A percentile compares a stretch with the other conserved stretches of the same genome.
These are phyloP conservation scores for Xylota sylvarum DNA, from an alignment of 2,888 invertebrate genomes.

Conservation along the genomic window DNA sequence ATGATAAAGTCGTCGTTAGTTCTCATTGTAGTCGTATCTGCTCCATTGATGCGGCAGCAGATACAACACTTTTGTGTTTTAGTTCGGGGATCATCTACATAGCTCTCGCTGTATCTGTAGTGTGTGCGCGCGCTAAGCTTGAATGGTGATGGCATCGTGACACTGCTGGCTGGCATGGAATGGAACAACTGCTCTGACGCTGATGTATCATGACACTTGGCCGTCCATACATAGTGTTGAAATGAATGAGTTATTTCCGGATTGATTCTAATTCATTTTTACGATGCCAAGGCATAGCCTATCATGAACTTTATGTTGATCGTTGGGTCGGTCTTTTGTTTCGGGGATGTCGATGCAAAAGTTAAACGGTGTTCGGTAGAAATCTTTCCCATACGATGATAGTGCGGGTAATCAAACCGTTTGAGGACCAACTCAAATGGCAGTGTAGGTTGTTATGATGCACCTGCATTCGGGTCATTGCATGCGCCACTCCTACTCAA, in stretches of 20 bases:
- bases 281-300: conserved; percentile 62
- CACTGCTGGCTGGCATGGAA: conserved; percentile 1
- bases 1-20: conserved; percentile 68
- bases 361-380: not conserved
- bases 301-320: conserved; percentile 52
- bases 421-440: conserved; percentile 41
- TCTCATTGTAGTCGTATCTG: conserved; percentile 62
- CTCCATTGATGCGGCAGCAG: conserved; percentile 47
- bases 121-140: conserved; percentile 10
- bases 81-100: conserved; percentile 28
- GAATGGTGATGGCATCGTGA: conserved; percentile 3
- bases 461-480: conserved; percentile 6
- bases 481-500: conserved; percentile 26
- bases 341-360: conserved; percentile 35
- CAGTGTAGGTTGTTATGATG: not conserved
- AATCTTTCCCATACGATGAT: not conserved
- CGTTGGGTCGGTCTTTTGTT: conserved; percentile 52
- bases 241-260: conserved; percentile 77
- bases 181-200: conserved; percentile 51
- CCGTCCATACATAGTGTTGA: conserved; percentile 65
- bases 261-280: conserved; percentile 77
- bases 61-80: conserved; percentile 16
- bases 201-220: conserved; percentile 62
- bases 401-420: conserved; percentile 41
- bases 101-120: conserved; percentile 17